Evolutionary conservation across 1,140 invertebrate genomes (phyloP), one percentile per base, ranked within the genome.

Genomic region (Drosophila paulistorum): DNA sequence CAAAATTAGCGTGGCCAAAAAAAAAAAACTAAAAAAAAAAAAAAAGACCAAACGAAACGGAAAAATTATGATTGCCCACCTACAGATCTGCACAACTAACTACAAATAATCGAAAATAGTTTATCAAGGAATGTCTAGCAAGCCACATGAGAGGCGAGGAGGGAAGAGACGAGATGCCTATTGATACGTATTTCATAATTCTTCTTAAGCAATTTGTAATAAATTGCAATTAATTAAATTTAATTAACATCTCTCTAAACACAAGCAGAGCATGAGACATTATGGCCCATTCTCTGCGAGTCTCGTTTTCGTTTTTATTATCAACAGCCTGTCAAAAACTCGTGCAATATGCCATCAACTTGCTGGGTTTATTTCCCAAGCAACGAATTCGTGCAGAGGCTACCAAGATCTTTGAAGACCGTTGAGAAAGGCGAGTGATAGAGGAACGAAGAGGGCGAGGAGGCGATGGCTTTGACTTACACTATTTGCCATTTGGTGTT

Each of bases 1-100:
- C 80, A 71, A 89, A 89, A 89, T 89, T 89, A 89, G 84, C 84
- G 84, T 89, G 80, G 84, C 84, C 83, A 89, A 87, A 87, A 87
- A 77, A 65, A 68, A 51, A 20, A 48, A 17, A 7, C n/a, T n/a
- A 48, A 17, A 48, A 17, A 20, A 48, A 0, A 48, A 48, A 17
- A 48, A 5, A 17, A 48, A 48, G 10, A 23, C 0, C 45, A 51
- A 51, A 51, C 45, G 45, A 51, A 51, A 51, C 17, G 45, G 17
- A 51, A 51, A 51, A 51, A 23, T 51, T 51, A 51, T 51, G 45
- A 51, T 51, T 51, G 45, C 45, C 45, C 45, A 51, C 45, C 45
- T 51, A 51, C 45, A 51, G 45, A 51, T 51, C 45, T 51, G 3
- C 6, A 51, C 45, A 51, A 51, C 45, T 23, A 51, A 51, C 45